These are phyloP conservation scores for Hoplodrina ambigua DNA, from an alignment of 2,888 invertebrate species.

Conservation along the genomic window DNA sequence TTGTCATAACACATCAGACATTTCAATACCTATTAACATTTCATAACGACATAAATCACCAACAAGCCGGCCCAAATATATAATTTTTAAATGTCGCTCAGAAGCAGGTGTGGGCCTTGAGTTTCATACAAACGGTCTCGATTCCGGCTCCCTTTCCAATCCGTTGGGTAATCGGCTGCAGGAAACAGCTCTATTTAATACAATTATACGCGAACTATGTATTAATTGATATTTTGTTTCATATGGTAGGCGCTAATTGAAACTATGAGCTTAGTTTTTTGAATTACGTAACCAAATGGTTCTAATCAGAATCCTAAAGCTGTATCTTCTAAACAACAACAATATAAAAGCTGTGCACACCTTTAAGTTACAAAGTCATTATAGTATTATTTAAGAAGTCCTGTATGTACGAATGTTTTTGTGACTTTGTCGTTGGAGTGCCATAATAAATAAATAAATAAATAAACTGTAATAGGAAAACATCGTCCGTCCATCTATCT, in stretches of 20 bases:
- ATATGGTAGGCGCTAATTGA: constrained; percentile 27
- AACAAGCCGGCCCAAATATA: constrained; percentile 64
- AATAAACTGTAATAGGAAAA: too few relatives aligned
- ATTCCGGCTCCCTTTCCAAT: constrained; percentile 88
- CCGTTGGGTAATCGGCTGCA: constrained; percentile 73
- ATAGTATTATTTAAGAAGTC: too few relatives aligned
- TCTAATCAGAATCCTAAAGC: too few relatives aligned
- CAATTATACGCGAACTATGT: constrained; percentile 71
- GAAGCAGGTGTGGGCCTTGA: constrained; percentile 81
- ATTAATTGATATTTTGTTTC: constrained; percentile 62
- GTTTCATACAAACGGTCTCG: constrained; percentile 72
- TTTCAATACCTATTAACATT: constrained; percentile 50
- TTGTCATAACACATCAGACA: constrained; percentile 38
- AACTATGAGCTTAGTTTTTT: constrained; percentile 12
- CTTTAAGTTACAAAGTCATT: too few relatives aligned
- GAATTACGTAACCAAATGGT: not conserved
- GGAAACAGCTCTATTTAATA: constrained; percentile 74
- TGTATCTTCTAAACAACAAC: too few relatives aligned
- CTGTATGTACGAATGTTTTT: too few relatives aligned
- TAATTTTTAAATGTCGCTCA: constrained; percentile 76
- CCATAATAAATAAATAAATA: too few relatives aligned
- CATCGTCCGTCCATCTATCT: too few relatives aligned
- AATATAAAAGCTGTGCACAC: too few relatives aligned
- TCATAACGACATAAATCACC: constrained; percentile 66
- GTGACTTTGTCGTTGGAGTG: too few relatives aligned